Conservation (phyloP, 2,113 vertebrate species). For the Synodontis membranacea region DNA sequence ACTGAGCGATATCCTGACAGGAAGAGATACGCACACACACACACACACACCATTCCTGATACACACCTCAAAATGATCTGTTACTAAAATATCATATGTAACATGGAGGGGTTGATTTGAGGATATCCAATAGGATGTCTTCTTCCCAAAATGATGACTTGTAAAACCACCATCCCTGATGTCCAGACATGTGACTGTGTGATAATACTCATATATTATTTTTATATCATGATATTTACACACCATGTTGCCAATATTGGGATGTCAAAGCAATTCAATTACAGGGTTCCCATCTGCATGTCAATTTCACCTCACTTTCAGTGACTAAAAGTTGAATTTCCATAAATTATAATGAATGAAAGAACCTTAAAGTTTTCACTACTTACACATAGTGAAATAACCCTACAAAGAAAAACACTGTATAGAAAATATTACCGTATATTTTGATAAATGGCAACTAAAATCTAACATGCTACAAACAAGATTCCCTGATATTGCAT, state of each 20-base stretch:
- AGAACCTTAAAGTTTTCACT: no score
- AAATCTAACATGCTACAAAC: no score
- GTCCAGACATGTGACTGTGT: background rate
- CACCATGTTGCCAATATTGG: background rate
- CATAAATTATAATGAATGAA: no score
- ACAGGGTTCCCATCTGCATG: no score
- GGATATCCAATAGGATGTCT: background rate
- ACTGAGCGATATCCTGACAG: constrained; percentile 86
- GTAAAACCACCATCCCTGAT: background rate
- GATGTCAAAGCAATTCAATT: background rate
- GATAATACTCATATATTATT: background rate
- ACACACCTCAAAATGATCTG: background rate
- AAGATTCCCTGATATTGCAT: no score
- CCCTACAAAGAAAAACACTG: no score
- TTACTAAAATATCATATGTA: background rate
- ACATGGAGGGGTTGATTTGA: background rate
- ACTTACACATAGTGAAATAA: no score
- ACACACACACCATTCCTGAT: background rate
- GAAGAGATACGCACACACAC: constrained; percentile 22
- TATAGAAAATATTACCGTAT: no score
- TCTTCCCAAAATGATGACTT: background rate
- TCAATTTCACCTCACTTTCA: no score
- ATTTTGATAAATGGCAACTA: no score
- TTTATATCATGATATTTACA: background rate
- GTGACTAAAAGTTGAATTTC: no score